Conservation (phyloP, 1,140 invertebrate genomes). For the Danaus plexippus region DNA sequence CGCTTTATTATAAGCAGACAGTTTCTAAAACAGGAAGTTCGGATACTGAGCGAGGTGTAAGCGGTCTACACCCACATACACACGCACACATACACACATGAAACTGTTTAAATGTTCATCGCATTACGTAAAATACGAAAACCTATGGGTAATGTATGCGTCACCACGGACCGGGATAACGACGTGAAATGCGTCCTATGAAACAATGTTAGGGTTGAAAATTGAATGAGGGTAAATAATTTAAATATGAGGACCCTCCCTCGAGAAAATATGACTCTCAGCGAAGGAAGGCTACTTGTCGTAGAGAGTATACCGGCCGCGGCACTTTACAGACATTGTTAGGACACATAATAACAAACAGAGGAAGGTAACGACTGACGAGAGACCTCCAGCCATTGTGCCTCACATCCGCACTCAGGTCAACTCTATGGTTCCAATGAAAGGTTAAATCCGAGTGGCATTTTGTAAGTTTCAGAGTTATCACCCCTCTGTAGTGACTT, state of each 20-base stretch:
- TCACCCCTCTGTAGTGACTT: too few species aligned
- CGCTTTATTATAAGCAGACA: too few species aligned
- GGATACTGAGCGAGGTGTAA: too few species aligned
- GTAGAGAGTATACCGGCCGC: conserved; percentile 24
- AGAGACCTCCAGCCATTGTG: conserved; percentile 20
- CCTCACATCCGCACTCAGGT: conserved; percentile 9
- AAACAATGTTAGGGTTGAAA: conserved; percentile 12
- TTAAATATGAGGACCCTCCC: conserved; percentile 24
- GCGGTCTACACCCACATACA: too few species aligned
- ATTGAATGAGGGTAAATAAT: conserved; percentile 13
- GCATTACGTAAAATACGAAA: conserved; percentile 28
- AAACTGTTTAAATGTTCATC: too few species aligned
- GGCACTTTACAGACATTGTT: conserved; percentile 43
- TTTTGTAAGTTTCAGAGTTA: conserved; percentile 11
- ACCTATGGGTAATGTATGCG: conserved; percentile 41
- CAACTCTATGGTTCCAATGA: conserved; percentile 14
- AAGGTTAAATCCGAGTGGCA: conserved; percentile 13
- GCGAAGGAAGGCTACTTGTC: conserved; percentile 41
- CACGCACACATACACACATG: too few species aligned
- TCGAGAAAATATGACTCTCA: conserved; percentile 23
- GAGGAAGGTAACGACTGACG: conserved; percentile 15
- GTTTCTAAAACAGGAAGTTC: too few species aligned
- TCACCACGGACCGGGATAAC: conserved; percentile 20
- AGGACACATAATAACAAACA: conserved; percentile 28
- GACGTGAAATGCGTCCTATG: conserved; percentile 10